These are phyloP conservation scores for Scartelaos histophorus DNA, from an alignment of 2,113 vertebrate species.

Conservation along the genomic window DNA sequence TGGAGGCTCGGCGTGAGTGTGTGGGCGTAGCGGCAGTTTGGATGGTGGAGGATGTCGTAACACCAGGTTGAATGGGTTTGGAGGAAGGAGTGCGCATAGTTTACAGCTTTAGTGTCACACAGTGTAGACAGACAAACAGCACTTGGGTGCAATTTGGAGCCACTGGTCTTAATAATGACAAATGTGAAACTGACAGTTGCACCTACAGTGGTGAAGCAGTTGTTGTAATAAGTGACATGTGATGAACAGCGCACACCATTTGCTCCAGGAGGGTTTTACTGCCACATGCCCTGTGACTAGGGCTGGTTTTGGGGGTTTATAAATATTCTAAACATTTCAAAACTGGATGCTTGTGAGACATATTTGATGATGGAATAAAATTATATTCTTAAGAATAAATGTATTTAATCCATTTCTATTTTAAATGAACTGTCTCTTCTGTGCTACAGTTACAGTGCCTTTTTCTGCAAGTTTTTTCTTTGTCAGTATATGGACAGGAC, in stretches of 20 bases:
- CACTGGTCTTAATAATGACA: slow-evolving; percentile 23
- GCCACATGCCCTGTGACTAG: not conserved
- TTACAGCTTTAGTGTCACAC: slow-evolving; percentile 15
- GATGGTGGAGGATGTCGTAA: slow-evolving; percentile 52
- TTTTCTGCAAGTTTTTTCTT: too few species aligned
- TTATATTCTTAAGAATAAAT: too few species aligned
- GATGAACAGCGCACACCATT: slow-evolving; percentile 26
- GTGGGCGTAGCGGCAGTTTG: slow-evolving; percentile 68
- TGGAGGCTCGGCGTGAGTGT: slow-evolving; percentile 57
- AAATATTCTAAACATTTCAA: not conserved
- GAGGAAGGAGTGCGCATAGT: slow-evolving; percentile 30
- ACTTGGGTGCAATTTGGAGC: slow-evolving; percentile 18
- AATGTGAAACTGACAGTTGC: slow-evolving; percentile 25
- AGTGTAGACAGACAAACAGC: not conserved
- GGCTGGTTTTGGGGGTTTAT: not conserved
- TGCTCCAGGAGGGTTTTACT: slow-evolving; percentile 1
- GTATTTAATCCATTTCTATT: too few species aligned
- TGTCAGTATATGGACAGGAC: too few species aligned
- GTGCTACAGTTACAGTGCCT: too few species aligned
- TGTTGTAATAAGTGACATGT: slow-evolving; percentile 25
- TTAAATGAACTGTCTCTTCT: too few species aligned
- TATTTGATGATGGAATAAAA: too few species aligned
- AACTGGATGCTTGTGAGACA: too few species aligned
- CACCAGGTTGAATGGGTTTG: slow-evolving; percentile 29
- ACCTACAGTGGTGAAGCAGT: slow-evolving; percentile 19